phyloP scores from a whole-genome alignment of 2,113 vertebrate species.

The Tautogolabrus adspersus region DNA sequence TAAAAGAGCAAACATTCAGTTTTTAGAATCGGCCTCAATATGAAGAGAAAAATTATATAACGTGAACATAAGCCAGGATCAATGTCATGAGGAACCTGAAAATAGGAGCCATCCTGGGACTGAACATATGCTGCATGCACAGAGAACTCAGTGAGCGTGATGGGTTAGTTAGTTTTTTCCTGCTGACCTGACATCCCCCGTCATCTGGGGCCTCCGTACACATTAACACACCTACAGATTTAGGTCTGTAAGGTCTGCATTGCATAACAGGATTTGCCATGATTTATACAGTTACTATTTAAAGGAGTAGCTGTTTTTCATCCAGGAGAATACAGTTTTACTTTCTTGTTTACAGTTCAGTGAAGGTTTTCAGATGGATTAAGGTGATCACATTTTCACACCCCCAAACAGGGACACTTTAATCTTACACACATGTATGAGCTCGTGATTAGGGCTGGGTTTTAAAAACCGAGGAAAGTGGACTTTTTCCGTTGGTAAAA shows the following conservation, averaged over 20 bases:
- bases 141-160: slow-evolving; percentile 31
- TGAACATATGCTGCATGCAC: slow-evolving; percentile 47
- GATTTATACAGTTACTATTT: background rate
- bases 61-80: slow-evolving; percentile 56
- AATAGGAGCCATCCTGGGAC: slow-evolving; percentile 55
- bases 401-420: too few relatives aligned
- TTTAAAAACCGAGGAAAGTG: too few relatives aligned
- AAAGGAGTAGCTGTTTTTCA: background rate
- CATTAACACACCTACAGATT: slow-evolving; percentile 3
- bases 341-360: background rate
- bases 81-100: slow-evolving; percentile 54
- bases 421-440: too few relatives aligned
- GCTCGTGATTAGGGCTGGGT: too few relatives aligned
- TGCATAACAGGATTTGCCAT: slow-evolving; percentile 5
- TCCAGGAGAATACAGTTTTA: background rate
- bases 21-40: slow-evolving; percentile 56
- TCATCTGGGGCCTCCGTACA: slow-evolving; percentile 9
- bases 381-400: too few relatives aligned
- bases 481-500: too few relatives aligned
- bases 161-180: slow-evolving; percentile 12
- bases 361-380: background rate
- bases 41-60: slow-evolving; percentile 60
- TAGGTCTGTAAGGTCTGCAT: background rate
- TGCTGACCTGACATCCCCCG: slow-evolving; percentile 18
- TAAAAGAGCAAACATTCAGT: slow-evolving; percentile 20